These are phyloP conservation scores for Eulimnadia texana DNA, from an alignment of 1,140 invertebrate species.

Conservation along the genomic window DNA sequence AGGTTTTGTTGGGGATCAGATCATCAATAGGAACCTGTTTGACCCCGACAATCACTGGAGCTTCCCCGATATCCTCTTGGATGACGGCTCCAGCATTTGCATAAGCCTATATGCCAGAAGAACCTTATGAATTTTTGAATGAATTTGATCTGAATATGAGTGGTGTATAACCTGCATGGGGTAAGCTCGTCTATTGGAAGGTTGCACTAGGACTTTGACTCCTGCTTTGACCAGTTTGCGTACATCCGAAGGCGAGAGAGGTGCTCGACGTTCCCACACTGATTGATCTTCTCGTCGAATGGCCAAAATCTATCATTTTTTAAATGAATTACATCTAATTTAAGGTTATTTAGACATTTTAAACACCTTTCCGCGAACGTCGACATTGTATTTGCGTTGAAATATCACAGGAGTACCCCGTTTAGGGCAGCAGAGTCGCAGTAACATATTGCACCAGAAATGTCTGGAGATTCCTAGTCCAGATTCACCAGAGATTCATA, in stretches of 20 bases:
- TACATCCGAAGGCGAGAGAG: conserved; percentile 84
- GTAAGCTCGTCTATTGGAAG: conserved; percentile 92
- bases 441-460: background rate
- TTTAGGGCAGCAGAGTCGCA: background rate
- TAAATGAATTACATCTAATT: background rate
- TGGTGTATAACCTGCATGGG: conserved; percentile 92
- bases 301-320: conserved; percentile 48
- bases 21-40: conserved; percentile 93
- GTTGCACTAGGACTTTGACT: conserved; percentile 92
- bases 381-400: too few relatives aligned
- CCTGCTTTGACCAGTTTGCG: conserved; percentile 68
- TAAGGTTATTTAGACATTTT: background rate
- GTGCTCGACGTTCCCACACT: conserved; percentile 94
- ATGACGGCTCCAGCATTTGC: conserved; percentile 74
- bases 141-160: too few relatives aligned
- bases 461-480: too few relatives aligned
- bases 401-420: background rate
- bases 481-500: too few relatives aligned
- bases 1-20: conserved; percentile 88
- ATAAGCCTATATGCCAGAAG: conserved; percentile 49
- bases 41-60: conserved; percentile 89
- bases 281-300: conserved; percentile 86
- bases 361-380: too few relatives aligned
- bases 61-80: conserved; percentile 92
- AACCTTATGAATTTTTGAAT: too few relatives aligned